A percentile compares a stretch with the other conserved stretches of the same genome.
Conservation (phyloP, 2,113 vertebrate genomes). For the Esox niger region DNA sequence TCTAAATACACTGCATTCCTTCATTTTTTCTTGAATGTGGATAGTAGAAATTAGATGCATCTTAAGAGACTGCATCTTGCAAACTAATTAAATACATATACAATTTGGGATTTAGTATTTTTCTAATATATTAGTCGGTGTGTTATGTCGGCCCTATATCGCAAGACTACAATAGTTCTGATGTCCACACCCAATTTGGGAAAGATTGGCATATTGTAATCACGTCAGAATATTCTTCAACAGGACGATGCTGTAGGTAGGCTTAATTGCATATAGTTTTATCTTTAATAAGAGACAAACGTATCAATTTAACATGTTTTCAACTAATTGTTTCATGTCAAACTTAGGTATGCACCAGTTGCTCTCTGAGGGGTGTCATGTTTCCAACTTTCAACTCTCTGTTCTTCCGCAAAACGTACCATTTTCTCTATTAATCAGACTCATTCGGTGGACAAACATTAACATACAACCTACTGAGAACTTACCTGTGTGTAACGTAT, state of each 20-base stretch:
- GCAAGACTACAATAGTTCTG: slow-evolving; percentile 28
- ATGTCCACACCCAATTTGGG: slow-evolving; percentile 66
- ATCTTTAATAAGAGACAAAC: background rate
- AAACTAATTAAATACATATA: too few species aligned
- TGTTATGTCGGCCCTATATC: too few species aligned
- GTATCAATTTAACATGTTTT: background rate
- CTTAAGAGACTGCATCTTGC: too few species aligned
- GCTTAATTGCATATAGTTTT: background rate
- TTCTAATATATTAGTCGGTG: too few species aligned
- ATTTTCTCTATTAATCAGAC: background rate
- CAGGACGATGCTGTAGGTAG: background rate
- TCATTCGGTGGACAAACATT: background rate
- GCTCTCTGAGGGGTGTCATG: slow-evolving; percentile 52
- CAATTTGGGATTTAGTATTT: too few species aligned
- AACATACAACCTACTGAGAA: background rate
- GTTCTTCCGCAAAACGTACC: background rate
- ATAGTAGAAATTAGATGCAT: too few species aligned
- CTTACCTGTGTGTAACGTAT: slow-evolving; percentile 67
- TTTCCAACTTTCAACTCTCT: slow-evolving; percentile 27
- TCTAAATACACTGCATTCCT: too few species aligned
- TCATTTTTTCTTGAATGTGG: too few species aligned
- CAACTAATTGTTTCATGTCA: slow-evolving; percentile 41
- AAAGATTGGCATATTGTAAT: slow-evolving; percentile 12
- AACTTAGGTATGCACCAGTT: slow-evolving; percentile 65
- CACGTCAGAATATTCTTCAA: background rate